phyloP scores from a whole-genome alignment of 2,888 invertebrate species.

The Dasysyrphus albostriatus region DNA sequence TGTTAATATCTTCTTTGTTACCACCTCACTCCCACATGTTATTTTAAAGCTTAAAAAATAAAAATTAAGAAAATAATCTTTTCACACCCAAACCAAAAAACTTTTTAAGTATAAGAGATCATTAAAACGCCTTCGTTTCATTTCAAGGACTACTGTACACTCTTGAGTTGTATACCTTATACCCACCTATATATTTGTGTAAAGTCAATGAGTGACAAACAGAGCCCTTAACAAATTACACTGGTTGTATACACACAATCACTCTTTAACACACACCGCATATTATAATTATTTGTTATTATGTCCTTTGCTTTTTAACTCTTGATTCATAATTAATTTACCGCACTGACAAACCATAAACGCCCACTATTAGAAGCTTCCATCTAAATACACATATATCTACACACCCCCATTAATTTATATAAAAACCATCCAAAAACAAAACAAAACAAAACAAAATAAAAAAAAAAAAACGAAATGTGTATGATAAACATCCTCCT shows the following conservation, averaged over 20 bases:
- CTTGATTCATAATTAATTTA: slow-evolving; percentile 73
- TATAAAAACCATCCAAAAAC: slow-evolving; percentile 20
- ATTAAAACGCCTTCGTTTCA: slow-evolving; percentile 2
- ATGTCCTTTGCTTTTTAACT: slow-evolving; percentile 63
- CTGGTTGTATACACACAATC: slow-evolving; percentile 47
- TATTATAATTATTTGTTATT: slow-evolving; percentile 47
- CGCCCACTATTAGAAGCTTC: slow-evolving; percentile 63
- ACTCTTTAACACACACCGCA: slow-evolving; percentile 42
- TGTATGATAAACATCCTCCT: slow-evolving; percentile 47
- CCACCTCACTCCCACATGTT: no score
- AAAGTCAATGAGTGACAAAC: slow-evolving; percentile 46
- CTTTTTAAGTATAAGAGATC: neutral
- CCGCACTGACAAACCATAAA: slow-evolving; percentile 69
- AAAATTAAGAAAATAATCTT: neutral
- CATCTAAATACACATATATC: neutral
- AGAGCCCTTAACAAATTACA: slow-evolving; percentile 63
- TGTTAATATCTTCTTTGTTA: no score
- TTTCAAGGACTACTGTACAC: slow-evolving; percentile 24
- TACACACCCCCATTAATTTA: neutral
- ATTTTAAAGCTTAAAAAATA: no score
- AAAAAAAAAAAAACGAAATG: neutral
- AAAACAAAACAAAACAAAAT: neutral
- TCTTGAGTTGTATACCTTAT: neutral
- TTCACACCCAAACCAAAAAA: neutral
- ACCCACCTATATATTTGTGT: no score